Evolutionary conservation across 2,113 vertebrate genomes (phyloP), one percentile per base, ranked within the genome.

Genomic region (Gorsachius goisagi): DNA sequence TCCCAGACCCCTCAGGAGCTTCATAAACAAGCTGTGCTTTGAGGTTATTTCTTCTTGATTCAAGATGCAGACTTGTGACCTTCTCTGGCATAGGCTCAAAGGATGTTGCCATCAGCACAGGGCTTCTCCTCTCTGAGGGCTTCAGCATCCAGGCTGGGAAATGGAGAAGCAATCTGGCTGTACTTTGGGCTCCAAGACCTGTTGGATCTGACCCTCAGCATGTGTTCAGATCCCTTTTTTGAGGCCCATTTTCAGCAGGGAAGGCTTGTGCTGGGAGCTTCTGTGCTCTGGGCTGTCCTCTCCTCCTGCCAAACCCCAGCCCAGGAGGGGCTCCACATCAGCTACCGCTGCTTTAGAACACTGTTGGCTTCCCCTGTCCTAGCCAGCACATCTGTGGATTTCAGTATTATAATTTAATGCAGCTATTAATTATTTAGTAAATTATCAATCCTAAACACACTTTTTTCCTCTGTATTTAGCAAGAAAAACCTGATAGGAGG

Each of bases 241-340:
- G 19, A 62, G 35, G 53, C n/a, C 28, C 5, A 18, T 16, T 30
- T 59, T 30, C 26, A 23, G 9, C 9, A 32, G 58, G 85, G 39
- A 45, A 24, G 66, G 6, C 14, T 56, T 30, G 26, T 35, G 26
- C 18, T 22, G 8, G 45, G 24, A 63, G 62, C 44, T 68, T 32
- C 3, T 15, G 9, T 4, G 12, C 35, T 37, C 26, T 1, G 1
- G 32, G 13, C 10, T 35, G 13, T 30, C 30, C 2, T 53, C 3
- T 14, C 15, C 24, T 55, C 17, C 15, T 37, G 16, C 30, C 22
- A 33, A n/a, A 7, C 18, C 18, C 19, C 18, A 62, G 79, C 18
- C 17, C 30, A 6, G 35, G 37, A 16, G 12, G 28, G 45, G 16
- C 30, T 30, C 9, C 5, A 10, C 4, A 6, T 20, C 28, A 23